phyloP scores from a whole-genome alignment of 2,888 invertebrate genomes.

The Conistra vaccinii region DNA sequence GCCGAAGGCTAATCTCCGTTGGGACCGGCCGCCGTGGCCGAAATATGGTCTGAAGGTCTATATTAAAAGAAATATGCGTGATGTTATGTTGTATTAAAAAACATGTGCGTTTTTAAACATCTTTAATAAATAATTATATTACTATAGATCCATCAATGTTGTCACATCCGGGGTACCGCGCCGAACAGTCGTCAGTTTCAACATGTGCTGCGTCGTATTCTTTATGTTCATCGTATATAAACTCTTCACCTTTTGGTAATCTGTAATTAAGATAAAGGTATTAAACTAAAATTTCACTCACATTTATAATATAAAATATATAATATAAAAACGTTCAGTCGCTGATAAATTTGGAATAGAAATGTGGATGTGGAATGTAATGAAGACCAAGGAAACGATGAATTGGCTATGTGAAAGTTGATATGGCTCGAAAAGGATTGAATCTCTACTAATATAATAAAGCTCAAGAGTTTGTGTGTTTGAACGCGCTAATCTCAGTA shows the following conservation, averaged over 20 bases:
- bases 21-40: too few species aligned
- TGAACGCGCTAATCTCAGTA: too few species aligned
- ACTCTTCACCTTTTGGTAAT: slow-evolving; percentile 85
- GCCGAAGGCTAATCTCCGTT: too few species aligned
- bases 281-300: neutral
- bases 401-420: neutral
- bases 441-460: too few species aligned
- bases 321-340: neutral
- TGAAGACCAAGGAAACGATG: neutral
- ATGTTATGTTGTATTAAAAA: neutral
- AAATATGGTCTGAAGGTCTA: too few species aligned
- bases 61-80: too few species aligned
- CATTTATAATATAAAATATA: too few species aligned
- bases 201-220: slow-evolving; percentile 89
- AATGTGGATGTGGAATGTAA: neutral
- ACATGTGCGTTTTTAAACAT: neutral
- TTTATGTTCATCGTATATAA: slow-evolving; percentile 80
- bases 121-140: slow-evolving; percentile 13
- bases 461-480: too few species aligned
- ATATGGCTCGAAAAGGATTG: neutral
- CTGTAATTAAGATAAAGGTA: slow-evolving; percentile 73
- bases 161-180: slow-evolving; percentile 85
- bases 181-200: slow-evolving; percentile 80
- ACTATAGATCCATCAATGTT: slow-evolving; percentile 57
- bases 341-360: neutral